A percentile compares a stretch with the other conserved stretches of the same genome.
phyloP scores from a whole-genome alignment of 1,140 invertebrate species.

The Drosophila miranda region DNA sequence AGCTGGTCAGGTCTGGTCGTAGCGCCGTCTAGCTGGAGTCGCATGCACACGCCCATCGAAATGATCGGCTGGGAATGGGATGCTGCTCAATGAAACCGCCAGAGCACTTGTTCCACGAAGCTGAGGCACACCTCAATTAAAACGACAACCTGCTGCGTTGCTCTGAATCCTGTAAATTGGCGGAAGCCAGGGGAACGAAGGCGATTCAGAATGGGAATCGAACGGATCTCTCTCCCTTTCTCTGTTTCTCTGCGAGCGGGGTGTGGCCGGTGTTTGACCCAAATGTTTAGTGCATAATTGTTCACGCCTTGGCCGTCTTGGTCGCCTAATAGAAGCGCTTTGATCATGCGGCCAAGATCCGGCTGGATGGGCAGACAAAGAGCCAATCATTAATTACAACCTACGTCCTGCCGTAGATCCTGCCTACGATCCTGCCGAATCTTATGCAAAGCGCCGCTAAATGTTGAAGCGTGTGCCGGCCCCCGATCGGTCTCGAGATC shows the following conservation, averaged over 20 bases:
- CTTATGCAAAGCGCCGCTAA: constrained; percentile 64
- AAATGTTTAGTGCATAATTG: constrained; percentile 75
- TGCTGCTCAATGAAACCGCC: constrained; percentile 51
- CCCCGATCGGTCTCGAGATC: too few relatives aligned
- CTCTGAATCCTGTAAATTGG: constrained; percentile 53
- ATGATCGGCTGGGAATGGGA: constrained; percentile 12
- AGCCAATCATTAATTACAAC: constrained; percentile 29
- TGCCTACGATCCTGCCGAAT: background rate
- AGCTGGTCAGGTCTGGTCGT: constrained; percentile 23
- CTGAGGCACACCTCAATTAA: constrained; percentile 58
- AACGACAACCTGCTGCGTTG: constrained; percentile 66
- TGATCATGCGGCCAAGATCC: constrained; percentile 48
- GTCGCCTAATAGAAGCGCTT: constrained; percentile 53
- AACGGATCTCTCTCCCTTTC: background rate
- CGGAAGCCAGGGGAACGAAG: constrained; percentile 48
- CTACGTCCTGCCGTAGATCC: background rate
- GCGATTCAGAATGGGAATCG: constrained; percentile 13
- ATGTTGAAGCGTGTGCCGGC: constrained; percentile 56
- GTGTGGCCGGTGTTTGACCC: constrained; percentile 64
- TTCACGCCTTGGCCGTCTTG: constrained; percentile 62
- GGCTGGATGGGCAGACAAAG: constrained; percentile 1
- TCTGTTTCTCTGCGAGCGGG: background rate
- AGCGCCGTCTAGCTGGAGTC: constrained; percentile 45
- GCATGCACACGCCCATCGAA: constrained; percentile 15
- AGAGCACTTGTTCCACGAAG: constrained; percentile 53